Percentiles rank a stretch among this genome's conserved stretches.
phyloP scores from a whole-genome alignment of 2,113 vertebrate species.

The Tursiops truncatus region DNA sequence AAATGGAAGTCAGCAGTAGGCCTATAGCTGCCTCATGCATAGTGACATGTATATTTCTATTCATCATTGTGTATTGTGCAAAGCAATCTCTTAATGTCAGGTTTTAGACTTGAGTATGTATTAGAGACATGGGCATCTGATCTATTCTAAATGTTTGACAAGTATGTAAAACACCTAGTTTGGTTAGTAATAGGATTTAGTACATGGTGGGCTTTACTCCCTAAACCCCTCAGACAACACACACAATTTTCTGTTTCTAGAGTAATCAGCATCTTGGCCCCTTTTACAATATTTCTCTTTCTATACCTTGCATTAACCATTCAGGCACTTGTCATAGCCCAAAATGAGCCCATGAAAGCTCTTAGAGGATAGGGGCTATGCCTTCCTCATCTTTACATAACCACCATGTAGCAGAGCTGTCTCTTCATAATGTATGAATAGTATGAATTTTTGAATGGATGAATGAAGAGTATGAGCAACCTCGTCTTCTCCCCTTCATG shows the following conservation, averaged over 20 bases:
- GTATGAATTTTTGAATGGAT: background rate
- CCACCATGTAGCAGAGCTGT: background rate
- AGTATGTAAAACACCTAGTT: background rate
- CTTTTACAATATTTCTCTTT: constrained; percentile 14
- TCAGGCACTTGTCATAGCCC: background rate
- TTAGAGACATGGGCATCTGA: background rate
- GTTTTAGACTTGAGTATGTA: background rate
- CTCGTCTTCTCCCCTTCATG: background rate
- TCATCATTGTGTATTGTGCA: background rate
- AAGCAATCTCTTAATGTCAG: background rate
- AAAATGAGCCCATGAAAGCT: background rate
- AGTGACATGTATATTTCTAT: background rate
- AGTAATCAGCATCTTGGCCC: background rate
- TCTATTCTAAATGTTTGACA: constrained; percentile 30
- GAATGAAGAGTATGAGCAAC: background rate
- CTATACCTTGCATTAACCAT: background rate
- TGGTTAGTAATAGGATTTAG: background rate
- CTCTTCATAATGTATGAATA: background rate
- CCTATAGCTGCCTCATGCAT: background rate
- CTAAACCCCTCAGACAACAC: background rate
- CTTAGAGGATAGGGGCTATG: accelerated
- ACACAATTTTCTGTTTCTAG: background rate
- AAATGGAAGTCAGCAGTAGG: constrained; percentile 13
- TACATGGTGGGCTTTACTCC: background rate
- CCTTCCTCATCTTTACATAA: constrained; percentile 14